These are phyloP conservation scores for Odocoileus hemionus DNA, from an alignment of 2,113 vertebrate species.

Conservation along the genomic window DNA sequence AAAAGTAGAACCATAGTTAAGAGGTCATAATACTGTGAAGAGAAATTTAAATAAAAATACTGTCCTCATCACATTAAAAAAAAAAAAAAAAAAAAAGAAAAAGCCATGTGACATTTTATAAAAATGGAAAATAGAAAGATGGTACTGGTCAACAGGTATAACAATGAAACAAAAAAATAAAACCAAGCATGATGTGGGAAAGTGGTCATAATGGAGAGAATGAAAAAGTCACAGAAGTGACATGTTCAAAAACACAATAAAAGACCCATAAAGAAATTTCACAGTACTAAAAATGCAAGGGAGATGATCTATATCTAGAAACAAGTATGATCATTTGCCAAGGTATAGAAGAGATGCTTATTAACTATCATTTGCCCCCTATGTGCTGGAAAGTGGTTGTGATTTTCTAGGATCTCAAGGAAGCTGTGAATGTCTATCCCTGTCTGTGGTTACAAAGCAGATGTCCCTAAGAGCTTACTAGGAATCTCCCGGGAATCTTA, in stretches of 20 bases:
- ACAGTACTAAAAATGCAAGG: not conserved
- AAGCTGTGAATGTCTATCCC: not conserved
- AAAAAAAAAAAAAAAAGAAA: too few species aligned
- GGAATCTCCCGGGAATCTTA: not conserved
- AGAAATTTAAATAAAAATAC: too few species aligned
- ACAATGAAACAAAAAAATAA: not conserved
- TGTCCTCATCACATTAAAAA: too few species aligned
- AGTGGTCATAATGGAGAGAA: not conserved
- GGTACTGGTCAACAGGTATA: not conserved
- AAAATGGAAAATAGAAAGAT: not conserved
- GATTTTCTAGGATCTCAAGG: not conserved
- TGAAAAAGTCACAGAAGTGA: not conserved
- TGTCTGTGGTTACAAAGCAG: not conserved
- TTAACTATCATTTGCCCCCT: not conserved
- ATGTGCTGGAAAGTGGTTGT: not conserved
- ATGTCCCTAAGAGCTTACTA: not conserved
- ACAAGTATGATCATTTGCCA: not conserved
- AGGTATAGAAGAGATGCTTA: not conserved
- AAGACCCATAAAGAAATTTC: not conserved
- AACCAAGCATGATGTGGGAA: not conserved
- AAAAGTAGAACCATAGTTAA: too few species aligned
- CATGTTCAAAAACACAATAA: not conserved
- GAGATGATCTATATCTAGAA: not conserved
- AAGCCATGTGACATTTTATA: not conserved
- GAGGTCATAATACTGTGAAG: too few species aligned